Evolutionary conservation across 2,888 invertebrate species (phyloP).

Genomic region (Aleiodes leptofemur): DNA sequence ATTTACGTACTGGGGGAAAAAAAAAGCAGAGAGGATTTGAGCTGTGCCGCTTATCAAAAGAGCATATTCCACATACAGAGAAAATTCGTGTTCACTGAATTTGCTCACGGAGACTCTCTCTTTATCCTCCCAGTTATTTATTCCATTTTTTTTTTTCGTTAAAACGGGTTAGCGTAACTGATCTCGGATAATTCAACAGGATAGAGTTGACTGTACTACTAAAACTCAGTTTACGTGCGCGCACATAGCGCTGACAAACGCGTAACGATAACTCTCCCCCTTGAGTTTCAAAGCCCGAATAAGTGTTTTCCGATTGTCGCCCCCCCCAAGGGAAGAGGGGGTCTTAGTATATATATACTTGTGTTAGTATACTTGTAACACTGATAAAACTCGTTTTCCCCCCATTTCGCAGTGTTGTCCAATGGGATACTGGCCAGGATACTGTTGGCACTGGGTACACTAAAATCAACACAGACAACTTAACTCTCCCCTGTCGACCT

Average conservation of each 20-base stretch:
- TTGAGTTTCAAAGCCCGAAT: constrained; percentile 29
- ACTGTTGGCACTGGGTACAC: not conserved
- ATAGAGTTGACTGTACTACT: constrained; percentile 12
- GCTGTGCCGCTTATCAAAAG: constrained; percentile 28
- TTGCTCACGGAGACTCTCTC: not conserved
- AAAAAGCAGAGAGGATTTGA: not conserved
- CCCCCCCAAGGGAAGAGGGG: not conserved
- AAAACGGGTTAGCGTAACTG: constrained; percentile 3
- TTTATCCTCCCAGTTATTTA: not conserved
- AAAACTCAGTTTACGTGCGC: constrained; percentile 14
- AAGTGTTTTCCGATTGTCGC: constrained; percentile 37
- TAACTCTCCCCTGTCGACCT: not conserved
- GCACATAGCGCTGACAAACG: constrained; percentile 21
- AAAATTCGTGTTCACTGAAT: constrained; percentile 27
- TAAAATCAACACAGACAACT: not conserved
- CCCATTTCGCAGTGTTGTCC: constrained; percentile 21
- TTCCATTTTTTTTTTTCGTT: not conserved
- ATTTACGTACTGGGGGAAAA: constrained; percentile 59
- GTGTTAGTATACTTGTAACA: constrained; percentile 1
- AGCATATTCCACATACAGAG: constrained; percentile 31
- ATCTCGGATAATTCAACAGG: constrained; percentile 22
- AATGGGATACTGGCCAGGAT: constrained; percentile 14
- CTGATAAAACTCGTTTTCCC: constrained; percentile 25
- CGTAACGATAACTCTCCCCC: constrained; percentile 29
- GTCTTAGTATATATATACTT: not conserved